A percentile compares a stretch with the other conserved stretches of the same genome.
phyloP scores from a whole-genome alignment of 2,113 vertebrate genomes.

The Sapajus apella region DNA sequence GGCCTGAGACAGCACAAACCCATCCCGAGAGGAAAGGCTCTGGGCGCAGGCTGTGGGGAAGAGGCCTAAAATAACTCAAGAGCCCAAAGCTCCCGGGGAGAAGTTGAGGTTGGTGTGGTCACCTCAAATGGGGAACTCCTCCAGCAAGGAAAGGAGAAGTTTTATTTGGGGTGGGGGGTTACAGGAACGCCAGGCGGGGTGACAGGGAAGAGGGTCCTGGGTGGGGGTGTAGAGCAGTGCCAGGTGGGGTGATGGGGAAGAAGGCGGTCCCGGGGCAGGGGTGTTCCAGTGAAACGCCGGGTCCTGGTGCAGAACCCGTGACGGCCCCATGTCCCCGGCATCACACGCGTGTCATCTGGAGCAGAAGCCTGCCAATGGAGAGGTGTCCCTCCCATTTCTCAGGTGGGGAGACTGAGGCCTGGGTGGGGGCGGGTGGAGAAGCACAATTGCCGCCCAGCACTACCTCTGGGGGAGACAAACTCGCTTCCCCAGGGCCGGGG shows the following conservation, averaged over 20 bases:
- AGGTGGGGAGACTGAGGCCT: not conserved
- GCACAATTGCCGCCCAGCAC: not conserved
- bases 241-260: too few species aligned
- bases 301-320: too few species aligned
- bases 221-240: not conserved
- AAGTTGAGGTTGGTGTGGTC: constrained; percentile 49
- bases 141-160: constrained; percentile 48
- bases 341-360: rapidly evolving
- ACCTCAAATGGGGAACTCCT: not conserved
- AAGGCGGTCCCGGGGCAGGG: too few species aligned
- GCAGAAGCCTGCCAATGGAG: not conserved
- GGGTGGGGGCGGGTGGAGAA: not conserved
- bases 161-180: not conserved
- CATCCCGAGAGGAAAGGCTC: not conserved
- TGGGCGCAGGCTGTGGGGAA: not conserved
- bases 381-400: not conserved
- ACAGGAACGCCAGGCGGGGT: rapidly evolving
- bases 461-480: too few species aligned
- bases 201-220: rapidly evolving
- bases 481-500: too few species aligned
- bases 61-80: constrained; percentile 44
- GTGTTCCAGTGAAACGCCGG: too few species aligned
- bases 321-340: not conserved
- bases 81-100: constrained; percentile 49
- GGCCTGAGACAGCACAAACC: not conserved